phyloP scores from a whole-genome alignment of 1,140 invertebrate species.

The Caenorhabditis tropicalis region DNA sequence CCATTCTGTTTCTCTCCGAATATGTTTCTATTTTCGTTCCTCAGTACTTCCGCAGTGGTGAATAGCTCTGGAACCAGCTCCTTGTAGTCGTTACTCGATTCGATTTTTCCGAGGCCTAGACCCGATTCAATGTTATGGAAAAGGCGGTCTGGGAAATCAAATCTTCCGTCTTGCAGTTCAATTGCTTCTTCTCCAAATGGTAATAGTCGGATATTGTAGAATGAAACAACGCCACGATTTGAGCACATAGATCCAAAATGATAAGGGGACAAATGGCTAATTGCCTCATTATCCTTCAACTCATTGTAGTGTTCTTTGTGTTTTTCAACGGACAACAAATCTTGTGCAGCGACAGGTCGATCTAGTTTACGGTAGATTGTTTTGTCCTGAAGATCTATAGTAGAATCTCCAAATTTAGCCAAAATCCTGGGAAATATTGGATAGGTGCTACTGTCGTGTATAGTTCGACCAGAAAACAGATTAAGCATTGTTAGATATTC shows the following conservation, averaged over 20 bases:
- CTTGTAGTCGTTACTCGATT: conserved; percentile 17
- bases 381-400: neutral
- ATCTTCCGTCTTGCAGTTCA: neutral
- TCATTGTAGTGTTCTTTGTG: conserved; percentile 1
- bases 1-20: conserved; percentile 15
- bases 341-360: neutral
- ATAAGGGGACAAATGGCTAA: neutral
- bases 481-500: neutral
- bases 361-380: neutral
- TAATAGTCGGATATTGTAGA: neutral
- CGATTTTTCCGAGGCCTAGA: conserved; percentile 7
- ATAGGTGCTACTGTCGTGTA: conserved; percentile 14
- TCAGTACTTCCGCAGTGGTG: conserved; percentile 10
- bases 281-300: conserved; percentile 7
- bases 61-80: conserved; percentile 10
- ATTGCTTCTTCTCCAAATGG: conserved; percentile 27
- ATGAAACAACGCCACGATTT: conserved; percentile 28
- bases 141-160: conserved; percentile 2
- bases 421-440: conserved; percentile 18
- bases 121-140: conserved; percentile 18
- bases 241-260: conserved; percentile 25
- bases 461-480: neutral
- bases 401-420: neutral
- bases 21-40: neutral
- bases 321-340: neutral